These are phyloP conservation scores for Sitophilus oryzae DNA, from an alignment of 1,140 invertebrate species.

Conservation along the genomic window DNA sequence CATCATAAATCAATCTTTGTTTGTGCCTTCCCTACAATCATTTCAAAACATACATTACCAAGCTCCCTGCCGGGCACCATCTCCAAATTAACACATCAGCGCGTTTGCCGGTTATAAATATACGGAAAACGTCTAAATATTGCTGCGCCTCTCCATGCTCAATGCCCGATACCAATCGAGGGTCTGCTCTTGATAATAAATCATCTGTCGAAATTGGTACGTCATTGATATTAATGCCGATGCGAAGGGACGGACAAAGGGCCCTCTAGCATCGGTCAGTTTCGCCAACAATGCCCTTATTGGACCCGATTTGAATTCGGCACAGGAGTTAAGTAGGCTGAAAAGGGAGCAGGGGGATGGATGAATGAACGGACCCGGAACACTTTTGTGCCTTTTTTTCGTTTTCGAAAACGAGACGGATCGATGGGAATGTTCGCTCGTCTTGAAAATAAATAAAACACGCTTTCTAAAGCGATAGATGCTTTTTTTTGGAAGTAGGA, in stretches of 20 bases:
- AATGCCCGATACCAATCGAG: background rate
- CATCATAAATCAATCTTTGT: too few relatives aligned
- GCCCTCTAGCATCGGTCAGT: background rate
- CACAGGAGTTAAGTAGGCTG: background rate
- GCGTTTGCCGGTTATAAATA: background rate
- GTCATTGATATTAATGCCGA: background rate
- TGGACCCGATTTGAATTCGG: background rate
- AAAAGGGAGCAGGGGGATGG: background rate
- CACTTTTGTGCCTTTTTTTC: background rate
- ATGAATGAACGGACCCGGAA: background rate
- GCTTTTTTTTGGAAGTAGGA: too few relatives aligned
- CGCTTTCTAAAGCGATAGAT: too few relatives aligned
- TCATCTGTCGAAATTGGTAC: background rate
- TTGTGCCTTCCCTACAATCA: too few relatives aligned
- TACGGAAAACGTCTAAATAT: constrained; percentile 1
- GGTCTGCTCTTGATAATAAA: background rate
- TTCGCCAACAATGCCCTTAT: background rate
- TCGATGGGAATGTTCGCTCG: background rate
- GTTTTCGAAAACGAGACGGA: background rate
- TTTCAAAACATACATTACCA: too few relatives aligned
- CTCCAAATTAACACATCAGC: constrained; percentile 1
- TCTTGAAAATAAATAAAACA: too few relatives aligned
- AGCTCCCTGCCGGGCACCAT: too few relatives aligned
- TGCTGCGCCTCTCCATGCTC: background rate
- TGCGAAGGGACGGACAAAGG: background rate